Conservation (phyloP, 2,888 invertebrate species). For the Rosalia funebris region DNA sequence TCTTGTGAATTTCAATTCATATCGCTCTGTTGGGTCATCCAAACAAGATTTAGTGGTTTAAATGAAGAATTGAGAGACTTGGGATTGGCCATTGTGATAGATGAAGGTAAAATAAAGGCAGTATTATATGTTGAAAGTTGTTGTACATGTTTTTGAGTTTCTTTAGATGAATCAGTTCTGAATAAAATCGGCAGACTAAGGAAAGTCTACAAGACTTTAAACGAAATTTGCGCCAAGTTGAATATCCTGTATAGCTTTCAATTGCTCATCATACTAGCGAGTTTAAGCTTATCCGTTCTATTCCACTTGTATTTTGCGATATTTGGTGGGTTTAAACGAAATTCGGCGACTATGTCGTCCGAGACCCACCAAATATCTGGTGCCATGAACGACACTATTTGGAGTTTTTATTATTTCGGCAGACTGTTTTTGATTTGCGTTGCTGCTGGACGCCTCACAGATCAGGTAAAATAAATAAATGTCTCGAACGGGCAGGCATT, state of each 20-base stretch:
- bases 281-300: constrained; percentile 35
- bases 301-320: constrained; percentile 42
- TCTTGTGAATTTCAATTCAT: constrained; percentile 43
- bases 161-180: constrained; percentile 27
- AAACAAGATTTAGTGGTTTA: constrained; percentile 29
- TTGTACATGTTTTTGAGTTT: too few species aligned
- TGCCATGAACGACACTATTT: constrained; percentile 35
- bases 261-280: constrained; percentile 32
- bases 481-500: too few species aligned
- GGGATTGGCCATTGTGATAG: constrained; percentile 7
- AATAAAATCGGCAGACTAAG: constrained; percentile 24
- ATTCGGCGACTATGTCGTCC: constrained; percentile 21
- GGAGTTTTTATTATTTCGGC: constrained; percentile 40
- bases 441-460: constrained; percentile 30
- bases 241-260: constrained; percentile 33
- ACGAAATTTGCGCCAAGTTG: constrained; percentile 26
- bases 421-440: constrained; percentile 36
- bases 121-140: too few species aligned
- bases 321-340: constrained; percentile 40
- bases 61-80: constrained; percentile 30
- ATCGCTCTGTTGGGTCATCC: constrained; percentile 34
- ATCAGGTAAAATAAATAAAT: constrained; percentile 34
- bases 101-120: constrained; percentile 21
- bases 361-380: constrained; percentile 27
- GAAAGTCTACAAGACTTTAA: constrained; percentile 30